Evolutionary conservation across 2,888 invertebrate genomes (phyloP), one percentile per base, ranked within the genome.

Genomic region (Agapostemon virescens): DNA sequence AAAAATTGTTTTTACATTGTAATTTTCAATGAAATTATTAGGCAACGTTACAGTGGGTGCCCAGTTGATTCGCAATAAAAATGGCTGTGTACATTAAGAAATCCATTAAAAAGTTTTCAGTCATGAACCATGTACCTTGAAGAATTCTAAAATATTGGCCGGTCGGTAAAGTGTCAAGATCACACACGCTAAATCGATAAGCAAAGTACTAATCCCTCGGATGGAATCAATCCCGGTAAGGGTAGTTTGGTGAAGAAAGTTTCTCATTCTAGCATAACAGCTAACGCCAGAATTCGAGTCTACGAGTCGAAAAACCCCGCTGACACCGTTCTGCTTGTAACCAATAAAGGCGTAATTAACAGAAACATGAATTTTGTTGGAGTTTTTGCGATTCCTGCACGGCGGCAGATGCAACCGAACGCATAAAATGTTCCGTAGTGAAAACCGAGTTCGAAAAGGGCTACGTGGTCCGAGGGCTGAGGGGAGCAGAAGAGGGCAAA

Each of bases 401-500:
- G 61, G 17, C 61, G 61, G 61, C 61, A 33, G 61, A 61, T 33
- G 61, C 33, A 33, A 26, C 55, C 33, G 33, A 61, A 61, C 61
- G 33, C 61, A 20, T 61, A 33, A 61, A 61, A 61, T 36, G 36
- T 63, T 36, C 36, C 11, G n/a, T 36, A 63, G 36, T 45, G 33
- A 64, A 49, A 72, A 71, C 23, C 45, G 49, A 36, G 72, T 64
- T 64, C 45, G 45, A 20, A 40, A 45, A 61, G 73, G 36, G 61
- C 63, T 15, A 33, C 17, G 68, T 42, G 69, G n/a, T 17, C 67
- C 61, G 61, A 30, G 33, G 26, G 64, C 23, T 13, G 45, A 13
- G 55, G 72, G 40, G 40, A n/a, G 69, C 70, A 33, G 30, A 66
- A 72, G 74, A 72, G 81, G 79, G 79, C 68, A 49, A 26, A n/a